Base-by-base conservation (phyloP, 2,113 vertebrate genomes). In the Canis aureus region DNA sequence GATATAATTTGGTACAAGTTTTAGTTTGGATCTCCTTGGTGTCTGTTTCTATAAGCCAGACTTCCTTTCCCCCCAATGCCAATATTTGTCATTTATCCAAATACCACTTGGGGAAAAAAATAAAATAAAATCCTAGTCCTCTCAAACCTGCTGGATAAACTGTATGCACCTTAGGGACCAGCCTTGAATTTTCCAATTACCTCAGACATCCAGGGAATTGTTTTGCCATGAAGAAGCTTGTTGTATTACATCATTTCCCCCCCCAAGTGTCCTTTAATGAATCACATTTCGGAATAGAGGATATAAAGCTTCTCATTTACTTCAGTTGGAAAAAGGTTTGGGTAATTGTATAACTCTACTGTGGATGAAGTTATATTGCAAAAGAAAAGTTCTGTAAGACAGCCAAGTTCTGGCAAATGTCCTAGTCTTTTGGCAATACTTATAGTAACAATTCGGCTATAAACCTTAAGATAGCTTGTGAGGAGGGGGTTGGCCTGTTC, bases 171-270 rank as follows among this genome's bases (percentile, higher is more conserved):
- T 76, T 25, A 84, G 96, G 95, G 94, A 91, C 43, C 16, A 91
- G 74, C 59, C 64, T 55, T 93, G 95, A 59, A 60, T 96, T 93
- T 97, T 94, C 97, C 94, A 84, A 2, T 97, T 95, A 97, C 95
- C 93, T 98, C 95, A 95, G 60, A 74, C 62, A 78, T 25, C 82
- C n/a, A 90, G 95, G 92, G 97, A 97, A 69, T 71, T 93, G 62
- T 92, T 91, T 78, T 83, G 62, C 64, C 67, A 29, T 25, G 84
- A 91, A 95, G 89, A 90, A 91, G 79, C 62, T 64, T 76, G 2
- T 38, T 64, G 62, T 35, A 96, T 95, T 94, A 91, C 95, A 95
- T 97, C 92, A 96, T 86, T 81, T 35, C 43, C 3, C 9, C 9
- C 9, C n/a, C 78, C 22, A 4, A 5, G 25, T 29, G 71, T 87